A percentile compares a stretch with the other conserved stretches of the same genome.
Evolutionary conservation across 2,113 vertebrate genomes (phyloP).

Genomic region (Picathartes gymnocephalus): DNA sequence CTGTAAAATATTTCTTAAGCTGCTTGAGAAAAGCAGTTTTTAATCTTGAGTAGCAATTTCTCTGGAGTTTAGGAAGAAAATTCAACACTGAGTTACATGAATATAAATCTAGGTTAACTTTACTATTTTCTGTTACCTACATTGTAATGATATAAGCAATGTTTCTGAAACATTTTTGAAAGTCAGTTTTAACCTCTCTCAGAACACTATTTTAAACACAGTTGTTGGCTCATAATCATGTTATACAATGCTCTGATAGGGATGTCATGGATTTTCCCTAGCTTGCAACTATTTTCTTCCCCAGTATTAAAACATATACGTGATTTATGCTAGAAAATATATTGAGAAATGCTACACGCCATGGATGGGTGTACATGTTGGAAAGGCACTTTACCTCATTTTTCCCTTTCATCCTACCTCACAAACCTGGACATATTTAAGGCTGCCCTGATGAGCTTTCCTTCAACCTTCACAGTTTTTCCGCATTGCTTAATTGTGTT

Average conservation of each 20-base stretch:
- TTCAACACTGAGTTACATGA: neutral
- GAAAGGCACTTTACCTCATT: neutral
- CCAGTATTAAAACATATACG: accelerated
- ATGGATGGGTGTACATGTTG: neutral
- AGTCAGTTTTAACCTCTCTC: neutral
- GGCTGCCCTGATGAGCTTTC: neutral
- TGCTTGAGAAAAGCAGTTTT: neutral
- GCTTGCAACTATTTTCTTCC: neutral
- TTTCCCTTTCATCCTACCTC: neutral
- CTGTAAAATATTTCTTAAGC: neutral
- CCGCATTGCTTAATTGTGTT: neutral
- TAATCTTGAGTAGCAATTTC: neutral
- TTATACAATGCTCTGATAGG: neutral
- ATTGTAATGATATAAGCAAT: neutral
- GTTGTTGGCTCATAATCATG: neutral
- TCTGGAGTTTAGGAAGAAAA: neutral
- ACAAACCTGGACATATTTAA: neutral
- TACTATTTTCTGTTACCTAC: neutral
- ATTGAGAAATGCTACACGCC: neutral
- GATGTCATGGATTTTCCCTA: neutral
- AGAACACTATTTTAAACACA: neutral
- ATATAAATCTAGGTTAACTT: neutral
- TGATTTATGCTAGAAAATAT: neutral
- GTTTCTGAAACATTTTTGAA: neutral
- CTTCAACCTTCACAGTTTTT: neutral